Evolutionary conservation across 1,140 invertebrate species (phyloP).

Genomic region (Sitodiplosis mosellana): DNA sequence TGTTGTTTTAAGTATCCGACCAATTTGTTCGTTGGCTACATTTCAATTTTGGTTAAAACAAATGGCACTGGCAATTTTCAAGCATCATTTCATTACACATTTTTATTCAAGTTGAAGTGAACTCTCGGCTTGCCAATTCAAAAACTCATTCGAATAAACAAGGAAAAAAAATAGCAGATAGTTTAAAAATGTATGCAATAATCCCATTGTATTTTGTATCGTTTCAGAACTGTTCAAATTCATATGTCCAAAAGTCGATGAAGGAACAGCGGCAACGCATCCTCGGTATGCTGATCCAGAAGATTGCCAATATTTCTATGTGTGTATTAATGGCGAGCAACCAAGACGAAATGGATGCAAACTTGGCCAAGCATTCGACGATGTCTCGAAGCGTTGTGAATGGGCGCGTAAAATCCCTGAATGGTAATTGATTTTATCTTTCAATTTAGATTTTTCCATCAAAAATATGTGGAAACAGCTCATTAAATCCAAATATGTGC

Average conservation of each 20-base stretch:
- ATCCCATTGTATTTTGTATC: no score
- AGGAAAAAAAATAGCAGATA: no score
- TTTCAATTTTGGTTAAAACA: no score
- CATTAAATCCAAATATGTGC: background rate
- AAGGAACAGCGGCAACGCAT: conserved; percentile 49
- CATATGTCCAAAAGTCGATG: conserved; percentile 60
- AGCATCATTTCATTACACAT: no score
- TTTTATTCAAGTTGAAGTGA: no score
- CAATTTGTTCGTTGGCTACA: no score
- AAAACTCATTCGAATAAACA: no score
- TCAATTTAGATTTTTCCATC: no score
- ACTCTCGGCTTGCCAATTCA: no score
- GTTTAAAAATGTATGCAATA: no score
- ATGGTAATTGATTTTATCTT: conserved; percentile 40
- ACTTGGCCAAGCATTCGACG: conserved; percentile 80
- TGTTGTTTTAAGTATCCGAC: no score
- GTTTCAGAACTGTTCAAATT: conserved; percentile 68
- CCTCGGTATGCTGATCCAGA: conserved; percentile 73
- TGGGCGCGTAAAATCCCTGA: conserved; percentile 79
- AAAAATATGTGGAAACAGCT: background rate
- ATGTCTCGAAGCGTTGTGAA: conserved; percentile 60
- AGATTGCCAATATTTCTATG: conserved; percentile 83
- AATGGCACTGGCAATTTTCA: no score
- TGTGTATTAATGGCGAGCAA: conserved; percentile 70
- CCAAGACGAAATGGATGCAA: conserved; percentile 72